These are phyloP conservation scores for Parazoanthus darwini DNA, from an alignment of 92 coral and sea anemone species.

Conservation along the genomic window DNA sequence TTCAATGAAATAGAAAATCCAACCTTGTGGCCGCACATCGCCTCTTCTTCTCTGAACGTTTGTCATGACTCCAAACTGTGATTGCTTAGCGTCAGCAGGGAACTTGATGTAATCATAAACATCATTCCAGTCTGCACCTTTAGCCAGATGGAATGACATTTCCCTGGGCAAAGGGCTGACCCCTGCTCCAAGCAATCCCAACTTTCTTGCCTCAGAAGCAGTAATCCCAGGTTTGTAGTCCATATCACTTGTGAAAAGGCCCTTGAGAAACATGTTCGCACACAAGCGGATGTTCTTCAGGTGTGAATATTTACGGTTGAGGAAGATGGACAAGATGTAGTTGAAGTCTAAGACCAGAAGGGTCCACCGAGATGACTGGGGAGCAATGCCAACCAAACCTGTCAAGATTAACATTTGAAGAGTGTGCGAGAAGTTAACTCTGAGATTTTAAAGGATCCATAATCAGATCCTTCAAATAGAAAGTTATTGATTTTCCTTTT, in stretches of 20 bases:
- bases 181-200: slow-evolving; percentile 84
- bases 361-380: slow-evolving; percentile 88
- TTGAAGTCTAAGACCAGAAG: slow-evolving; percentile 88
- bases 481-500: background rate
- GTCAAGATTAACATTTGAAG: background rate
- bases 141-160: slow-evolving; percentile 85
- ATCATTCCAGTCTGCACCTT: slow-evolving; percentile 86
- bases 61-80: slow-evolving; percentile 84
- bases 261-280: slow-evolving; percentile 97
- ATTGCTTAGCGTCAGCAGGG: slow-evolving; percentile 80
- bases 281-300: slow-evolving; percentile 89
- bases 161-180: slow-evolving; percentile 88
- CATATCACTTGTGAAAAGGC: slow-evolving; percentile 91
- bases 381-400: slow-evolving; percentile 87
- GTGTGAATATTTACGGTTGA: slow-evolving; percentile 88
- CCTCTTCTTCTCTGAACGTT: slow-evolving; percentile 44
- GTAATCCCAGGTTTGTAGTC: slow-evolving; percentile 94
- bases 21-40: slow-evolving; percentile 33
- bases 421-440: background rate
- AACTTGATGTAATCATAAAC: slow-evolving; percentile 88
- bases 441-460: background rate
- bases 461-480: background rate
- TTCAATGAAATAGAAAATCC: background rate
- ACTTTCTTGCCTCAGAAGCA: slow-evolving; percentile 87
- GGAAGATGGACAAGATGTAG: slow-evolving; percentile 84